A percentile compares a stretch with the other conserved stretches of the same genome.
Conservation (phyloP, 1,140 invertebrate genomes). For the Drosophila ohnishii region DNA sequence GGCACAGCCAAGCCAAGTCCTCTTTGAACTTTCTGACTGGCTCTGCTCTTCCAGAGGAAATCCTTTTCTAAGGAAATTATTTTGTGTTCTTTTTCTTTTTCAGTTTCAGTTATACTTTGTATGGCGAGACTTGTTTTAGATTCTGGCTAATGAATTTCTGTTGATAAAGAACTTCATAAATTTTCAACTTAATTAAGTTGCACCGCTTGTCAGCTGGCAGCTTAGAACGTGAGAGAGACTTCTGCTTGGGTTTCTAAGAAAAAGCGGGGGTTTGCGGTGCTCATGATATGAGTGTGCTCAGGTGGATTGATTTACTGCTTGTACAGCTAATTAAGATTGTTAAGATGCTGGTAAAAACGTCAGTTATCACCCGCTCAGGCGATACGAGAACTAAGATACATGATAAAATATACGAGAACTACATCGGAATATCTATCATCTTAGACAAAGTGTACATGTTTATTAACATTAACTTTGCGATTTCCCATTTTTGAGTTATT, state of each 20-base stretch:
- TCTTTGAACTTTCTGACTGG: conserved; percentile 57
- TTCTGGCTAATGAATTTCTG: conserved; percentile 71
- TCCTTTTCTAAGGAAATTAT: conserved; percentile 62
- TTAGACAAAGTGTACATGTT: not conserved
- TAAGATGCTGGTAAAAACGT: conserved; percentile 17
- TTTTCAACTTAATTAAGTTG: conserved; percentile 80
- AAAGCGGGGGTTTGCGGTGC: not conserved
- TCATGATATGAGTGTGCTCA: conserved; percentile 12
- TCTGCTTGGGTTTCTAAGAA: conserved; percentile 2
- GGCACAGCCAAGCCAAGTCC: conserved; percentile 14
- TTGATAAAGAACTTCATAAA: conserved; percentile 73
- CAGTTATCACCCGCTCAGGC: conserved; percentile 1
- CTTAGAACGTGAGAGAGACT: conserved; percentile 43
- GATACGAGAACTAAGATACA: not conserved
- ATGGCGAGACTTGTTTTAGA: conserved; percentile 21
- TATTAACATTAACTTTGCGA: not conserved
- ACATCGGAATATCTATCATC: not conserved
- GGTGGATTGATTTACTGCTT: conserved; percentile 35
- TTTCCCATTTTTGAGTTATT: not conserved
- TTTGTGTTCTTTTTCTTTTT: conserved; percentile 23
- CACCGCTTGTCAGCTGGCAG: conserved; percentile 26
- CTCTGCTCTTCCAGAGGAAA: conserved; percentile 46
- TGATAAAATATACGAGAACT: not conserved
- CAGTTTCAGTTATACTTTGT: conserved; percentile 19
- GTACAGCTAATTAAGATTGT: conserved; percentile 34